phyloP scores from a whole-genome alignment of 2,888 invertebrate genomes.

The Galeopsomyia nigrocyanea region DNA sequence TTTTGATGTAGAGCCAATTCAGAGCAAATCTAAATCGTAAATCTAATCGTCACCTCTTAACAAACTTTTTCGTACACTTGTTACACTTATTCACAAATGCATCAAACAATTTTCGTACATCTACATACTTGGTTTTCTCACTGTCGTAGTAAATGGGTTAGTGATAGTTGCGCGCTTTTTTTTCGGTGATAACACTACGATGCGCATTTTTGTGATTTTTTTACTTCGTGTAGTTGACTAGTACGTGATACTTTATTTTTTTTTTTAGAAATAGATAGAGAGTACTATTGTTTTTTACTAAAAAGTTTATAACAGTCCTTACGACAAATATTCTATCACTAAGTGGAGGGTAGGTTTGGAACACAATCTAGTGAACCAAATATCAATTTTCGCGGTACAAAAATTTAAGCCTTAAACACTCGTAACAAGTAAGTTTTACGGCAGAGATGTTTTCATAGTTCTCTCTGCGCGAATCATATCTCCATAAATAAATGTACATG shows the following conservation, averaged over 20 bases:
- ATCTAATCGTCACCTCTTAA: no score
- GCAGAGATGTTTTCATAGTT: conserved; percentile 24
- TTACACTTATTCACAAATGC: no score
- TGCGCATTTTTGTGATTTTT: conserved; percentile 39
- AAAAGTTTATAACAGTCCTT: conserved; percentile 27
- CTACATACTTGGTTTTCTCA: conserved; percentile 3
- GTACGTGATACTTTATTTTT: conserved; percentile 1
- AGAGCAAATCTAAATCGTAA: no score
- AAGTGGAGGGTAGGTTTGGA: conserved; percentile 35
- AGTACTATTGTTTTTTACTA: conserved; percentile 24
- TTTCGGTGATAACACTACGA: conserved; percentile 13
- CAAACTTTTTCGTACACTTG: no score
- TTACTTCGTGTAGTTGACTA: conserved; percentile 18
- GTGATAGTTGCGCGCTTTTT: conserved; percentile 21
- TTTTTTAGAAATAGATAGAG: conserved; percentile 31
- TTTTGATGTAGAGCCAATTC: no score
- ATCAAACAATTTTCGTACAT: conserved; percentile 4
- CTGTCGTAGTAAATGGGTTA: neutral
- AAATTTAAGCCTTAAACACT: conserved; percentile 43
- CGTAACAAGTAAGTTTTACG: conserved; percentile 44
- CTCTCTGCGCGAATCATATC: conserved; percentile 38
- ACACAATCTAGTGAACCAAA: conserved; percentile 35
- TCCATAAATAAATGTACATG: conserved; percentile 37
- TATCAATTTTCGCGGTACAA: conserved; percentile 48
- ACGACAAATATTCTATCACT: conserved; percentile 28